A percentile compares a stretch with the other conserved stretches of the same genome.
Conservation (phyloP, 2,888 invertebrate genomes). For the Zygaena filipendulae region DNA sequence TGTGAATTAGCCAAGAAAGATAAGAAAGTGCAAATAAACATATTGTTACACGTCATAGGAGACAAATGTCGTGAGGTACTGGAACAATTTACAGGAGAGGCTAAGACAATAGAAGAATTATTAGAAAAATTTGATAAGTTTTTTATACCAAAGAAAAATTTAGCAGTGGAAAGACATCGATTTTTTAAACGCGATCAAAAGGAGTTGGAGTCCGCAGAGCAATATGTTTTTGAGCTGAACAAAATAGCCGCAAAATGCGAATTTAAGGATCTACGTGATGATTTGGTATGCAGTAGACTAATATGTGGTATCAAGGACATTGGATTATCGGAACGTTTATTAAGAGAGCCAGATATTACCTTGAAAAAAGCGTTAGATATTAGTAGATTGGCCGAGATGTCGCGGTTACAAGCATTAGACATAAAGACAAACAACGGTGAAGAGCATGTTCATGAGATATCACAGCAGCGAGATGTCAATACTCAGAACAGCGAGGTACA, state of each 20-base stretch:
- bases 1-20: constrained; percentile 13
- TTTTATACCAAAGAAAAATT: constrained; percentile 2
- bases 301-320: constrained; percentile 1
- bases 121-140: neutral
- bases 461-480: neutral
- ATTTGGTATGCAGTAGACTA: neutral
- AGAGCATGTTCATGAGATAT: neutral
- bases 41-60: constrained; percentile 15
- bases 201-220: constrained; percentile 1
- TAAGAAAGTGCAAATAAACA: constrained; percentile 11
- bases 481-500: constrained; percentile 1
- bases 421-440: constrained; percentile 6
- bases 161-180: constrained; percentile 1
- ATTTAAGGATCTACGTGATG: constrained; percentile 1
- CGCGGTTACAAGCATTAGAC: constrained; percentile 11
- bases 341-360: constrained; percentile 1
- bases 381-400: constrained; percentile 11
- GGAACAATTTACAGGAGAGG: constrained; percentile 10
- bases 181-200: constrained; percentile 1
- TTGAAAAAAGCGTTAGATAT: neutral
- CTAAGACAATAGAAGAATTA: constrained; percentile 1
- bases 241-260: neutral
- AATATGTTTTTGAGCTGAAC: constrained; percentile 1
- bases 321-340: neutral
- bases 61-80: constrained; percentile 14